Base-by-base conservation (phyloP, 1,140 invertebrate genomes). In the Cyclargus thomasi region DNA sequence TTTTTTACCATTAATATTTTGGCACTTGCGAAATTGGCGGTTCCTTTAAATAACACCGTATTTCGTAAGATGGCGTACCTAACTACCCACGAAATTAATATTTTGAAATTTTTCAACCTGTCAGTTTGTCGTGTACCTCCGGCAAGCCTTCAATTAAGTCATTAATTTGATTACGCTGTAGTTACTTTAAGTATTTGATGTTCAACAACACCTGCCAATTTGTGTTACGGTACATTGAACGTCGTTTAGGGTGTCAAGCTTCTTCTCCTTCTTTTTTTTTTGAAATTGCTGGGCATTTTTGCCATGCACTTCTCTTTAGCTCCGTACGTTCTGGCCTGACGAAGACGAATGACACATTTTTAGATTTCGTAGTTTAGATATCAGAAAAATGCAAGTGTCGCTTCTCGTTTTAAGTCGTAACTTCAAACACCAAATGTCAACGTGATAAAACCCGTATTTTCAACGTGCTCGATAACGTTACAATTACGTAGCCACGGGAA, bases 141-240 rank as follows among this genome's bases (percentile, higher is more conserved):
- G 39, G 39, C 39, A 16, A 47, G 22, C 39, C 62, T 66, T 66
- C 70, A 76, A 76, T 77, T 77, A 74, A 69, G 70, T 77, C 73
- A 73, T 77, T 77, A 74, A 74, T 73, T 67, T 74, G 69, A 20
- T 59, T 20, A 20, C 18, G 55, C 20, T 7, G 14, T 47, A 11
- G 39, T 47, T 47, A 47, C 18, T 59, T 59, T 59, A 20, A 20
- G 55, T 59, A 21, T 59, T 59, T 20, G 18, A 59, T 20, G 55
- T 59, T n/a, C 53, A 55, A 71, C 75, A 72, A 68, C 75, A 77
- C 71, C 75, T 77, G 75, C 74, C 75, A 75, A 75, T 75, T 72
- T 59, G 17, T 59, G 10, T 18, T 20, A 20, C 55, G 55, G 55
- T 59, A 59, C 55, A 1, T 0, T 47, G 14, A 47, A 47, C 39